A percentile compares a stretch with the other conserved stretches of the same genome.
These are phyloP conservation scores for Ailuropoda melanoleuca DNA, from an alignment of 2,113 vertebrate genomes.

Conservation along the genomic window DNA sequence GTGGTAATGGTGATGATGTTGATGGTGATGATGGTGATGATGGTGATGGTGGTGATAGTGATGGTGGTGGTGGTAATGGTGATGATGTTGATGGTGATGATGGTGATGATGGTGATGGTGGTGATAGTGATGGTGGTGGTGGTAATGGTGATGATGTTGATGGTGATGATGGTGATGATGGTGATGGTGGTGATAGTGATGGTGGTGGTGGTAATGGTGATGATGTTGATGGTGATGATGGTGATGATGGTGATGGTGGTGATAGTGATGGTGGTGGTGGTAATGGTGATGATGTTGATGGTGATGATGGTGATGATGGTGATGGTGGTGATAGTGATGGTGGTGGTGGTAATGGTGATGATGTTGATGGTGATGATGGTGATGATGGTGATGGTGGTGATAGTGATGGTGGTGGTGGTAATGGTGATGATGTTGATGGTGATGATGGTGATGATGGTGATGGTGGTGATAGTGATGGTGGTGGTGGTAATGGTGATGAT, in stretches of 20 bases:
- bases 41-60: neutral
- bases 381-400: neutral
- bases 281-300: fast-evolving
- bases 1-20: neutral
- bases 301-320: neutral
- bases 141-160: fast-evolving
- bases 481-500: fast-evolving
- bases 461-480: neutral
- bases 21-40: fast-evolving
- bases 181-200: fast-evolving
- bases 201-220: fast-evolving
- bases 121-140: fast-evolving
- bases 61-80: fast-evolving
- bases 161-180: fast-evolving
- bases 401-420: fast-evolving
- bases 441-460: neutral
- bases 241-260: neutral
- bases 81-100: fast-evolving
- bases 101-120: neutral
- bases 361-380: neutral
- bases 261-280: fast-evolving
- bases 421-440: no score
- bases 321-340: neutral
- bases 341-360: neutral
- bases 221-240: fast-evolving